These are phyloP conservation scores for Ferdinandea cuprea DNA, from an alignment of 2,888 invertebrate species.

Conservation along the genomic window DNA sequence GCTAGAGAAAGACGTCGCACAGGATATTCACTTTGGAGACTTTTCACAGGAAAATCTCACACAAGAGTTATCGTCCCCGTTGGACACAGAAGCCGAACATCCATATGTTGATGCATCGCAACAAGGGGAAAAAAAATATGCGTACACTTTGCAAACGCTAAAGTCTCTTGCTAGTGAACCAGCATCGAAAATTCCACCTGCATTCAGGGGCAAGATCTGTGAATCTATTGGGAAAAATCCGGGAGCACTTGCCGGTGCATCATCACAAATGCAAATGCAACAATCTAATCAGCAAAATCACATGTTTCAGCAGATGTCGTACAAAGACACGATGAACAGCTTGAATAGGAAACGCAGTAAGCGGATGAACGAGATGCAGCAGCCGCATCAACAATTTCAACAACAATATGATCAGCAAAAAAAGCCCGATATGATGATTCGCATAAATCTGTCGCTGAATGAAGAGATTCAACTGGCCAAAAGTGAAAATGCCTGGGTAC, in stretches of 20 bases:
- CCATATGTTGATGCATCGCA: conserved; percentile 22
- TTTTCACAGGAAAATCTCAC: conserved; percentile 75
- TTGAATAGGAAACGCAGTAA: conserved; percentile 78
- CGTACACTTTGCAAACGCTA: conserved; percentile 78
- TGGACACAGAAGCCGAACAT: not conserved
- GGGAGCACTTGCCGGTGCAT: not conserved
- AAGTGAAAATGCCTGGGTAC: conserved; percentile 81
- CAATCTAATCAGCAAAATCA: conserved; percentile 56
- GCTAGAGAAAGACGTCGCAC: conserved; percentile 30
- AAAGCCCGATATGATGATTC: conserved; percentile 80
- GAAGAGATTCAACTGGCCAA: conserved; percentile 81
- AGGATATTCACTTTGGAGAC: conserved; percentile 78
- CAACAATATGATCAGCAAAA: conserved; percentile 70
- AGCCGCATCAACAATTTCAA: conserved; percentile 74
- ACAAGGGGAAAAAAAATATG: conserved; percentile 53
- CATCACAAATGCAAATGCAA: not conserved
- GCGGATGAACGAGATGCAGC: conserved; percentile 30
- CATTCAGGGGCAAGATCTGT: conserved; percentile 27
- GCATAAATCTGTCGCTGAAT: conserved; percentile 80
- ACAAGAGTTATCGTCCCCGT: conserved; percentile 72
- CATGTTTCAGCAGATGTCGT: conserved; percentile 79
- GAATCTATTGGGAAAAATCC: conserved; percentile 56
- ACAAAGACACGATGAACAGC: conserved; percentile 79
- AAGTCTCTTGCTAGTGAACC: conserved; percentile 76
- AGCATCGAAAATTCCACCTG: conserved; percentile 40